A percentile compares a stretch with the other conserved stretches of the same genome.
Evolutionary conservation across 1,140 invertebrate species (phyloP).

Genomic region (Geopemphigus sp.): DNA sequence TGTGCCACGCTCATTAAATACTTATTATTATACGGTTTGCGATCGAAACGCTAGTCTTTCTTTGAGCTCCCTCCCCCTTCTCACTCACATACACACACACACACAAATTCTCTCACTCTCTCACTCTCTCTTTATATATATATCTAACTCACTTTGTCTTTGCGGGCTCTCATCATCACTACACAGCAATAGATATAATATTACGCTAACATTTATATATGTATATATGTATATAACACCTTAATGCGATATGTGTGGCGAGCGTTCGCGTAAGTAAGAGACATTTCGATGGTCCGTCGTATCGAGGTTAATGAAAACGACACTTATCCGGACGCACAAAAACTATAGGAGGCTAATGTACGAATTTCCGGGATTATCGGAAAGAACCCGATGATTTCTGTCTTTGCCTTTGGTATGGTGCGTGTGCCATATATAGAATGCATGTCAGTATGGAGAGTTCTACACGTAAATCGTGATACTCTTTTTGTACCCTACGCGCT

Average conservation of each 20-base stretch:
- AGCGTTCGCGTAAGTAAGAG: background rate
- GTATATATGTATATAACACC: too few species aligned
- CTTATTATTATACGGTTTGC: conserved; percentile 29
- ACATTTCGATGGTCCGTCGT: background rate
- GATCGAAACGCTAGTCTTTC: conserved; percentile 13
- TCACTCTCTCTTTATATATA: background rate
- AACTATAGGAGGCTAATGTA: background rate
- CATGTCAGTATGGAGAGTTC: background rate
- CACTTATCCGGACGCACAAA: background rate
- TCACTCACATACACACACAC: too few species aligned
- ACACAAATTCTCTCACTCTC: background rate
- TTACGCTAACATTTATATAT: background rate
- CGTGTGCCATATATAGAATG: background rate
- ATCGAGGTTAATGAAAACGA: conserved; percentile 22
- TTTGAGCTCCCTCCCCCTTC: too few species aligned
- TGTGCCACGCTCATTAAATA: conserved; percentile 36
- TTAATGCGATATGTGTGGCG: background rate
- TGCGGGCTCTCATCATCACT: background rate
- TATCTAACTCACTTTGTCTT: background rate
- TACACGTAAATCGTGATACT: background rate
- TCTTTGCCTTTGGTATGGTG: too few species aligned
- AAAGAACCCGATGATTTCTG: background rate
- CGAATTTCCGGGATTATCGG: background rate
- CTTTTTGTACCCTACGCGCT: background rate
- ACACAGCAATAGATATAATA: background rate